Evolutionary conservation across 2,888 invertebrate species (phyloP).

Genomic region (Metalampra italica): DNA sequence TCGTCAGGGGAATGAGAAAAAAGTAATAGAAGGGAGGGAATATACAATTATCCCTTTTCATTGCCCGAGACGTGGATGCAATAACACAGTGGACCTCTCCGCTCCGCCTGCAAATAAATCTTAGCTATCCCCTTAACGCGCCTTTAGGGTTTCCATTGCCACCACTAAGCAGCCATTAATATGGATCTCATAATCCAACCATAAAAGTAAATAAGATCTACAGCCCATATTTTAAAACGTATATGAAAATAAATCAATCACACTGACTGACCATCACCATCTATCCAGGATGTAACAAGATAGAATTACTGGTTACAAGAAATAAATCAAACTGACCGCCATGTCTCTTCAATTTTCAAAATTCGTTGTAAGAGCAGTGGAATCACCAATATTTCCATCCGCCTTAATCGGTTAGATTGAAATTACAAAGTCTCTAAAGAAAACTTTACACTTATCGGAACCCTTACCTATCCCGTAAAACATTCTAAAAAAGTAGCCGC

Average conservation of each 20-base stretch:
- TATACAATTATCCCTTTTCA: slow-evolving; percentile 65
- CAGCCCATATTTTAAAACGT: no score
- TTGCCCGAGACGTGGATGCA: slow-evolving; percentile 30
- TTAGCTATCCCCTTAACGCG: slow-evolving; percentile 5
- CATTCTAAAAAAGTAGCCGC: slow-evolving; percentile 18
- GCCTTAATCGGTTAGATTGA: not conserved
- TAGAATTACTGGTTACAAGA: no score
- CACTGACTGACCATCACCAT: no score
- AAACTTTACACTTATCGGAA: slow-evolving; percentile 16
- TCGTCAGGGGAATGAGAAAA: slow-evolving; percentile 50
- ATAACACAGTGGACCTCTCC: slow-evolving; percentile 15
- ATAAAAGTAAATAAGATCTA: no score
- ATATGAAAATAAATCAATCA: no score
- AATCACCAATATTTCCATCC: no score
- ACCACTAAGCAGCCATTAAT: slow-evolving; percentile 11
- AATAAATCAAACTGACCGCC: no score
- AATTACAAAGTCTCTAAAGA: slow-evolving; percentile 3
- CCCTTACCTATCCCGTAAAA: slow-evolving; percentile 7
- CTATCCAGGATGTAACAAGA: no score
- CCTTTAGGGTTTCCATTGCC: slow-evolving; percentile 17
- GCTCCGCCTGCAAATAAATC: slow-evolving; percentile 31
- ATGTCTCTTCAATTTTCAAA: no score
- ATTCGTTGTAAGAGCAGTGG: no score
- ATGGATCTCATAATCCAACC: no score
- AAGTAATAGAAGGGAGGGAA: slow-evolving; percentile 45